Base-by-base conservation (phyloP, 30 jellyfish, hydroid and myxozoan genomes). In the Turritopsis rubra region DNA sequence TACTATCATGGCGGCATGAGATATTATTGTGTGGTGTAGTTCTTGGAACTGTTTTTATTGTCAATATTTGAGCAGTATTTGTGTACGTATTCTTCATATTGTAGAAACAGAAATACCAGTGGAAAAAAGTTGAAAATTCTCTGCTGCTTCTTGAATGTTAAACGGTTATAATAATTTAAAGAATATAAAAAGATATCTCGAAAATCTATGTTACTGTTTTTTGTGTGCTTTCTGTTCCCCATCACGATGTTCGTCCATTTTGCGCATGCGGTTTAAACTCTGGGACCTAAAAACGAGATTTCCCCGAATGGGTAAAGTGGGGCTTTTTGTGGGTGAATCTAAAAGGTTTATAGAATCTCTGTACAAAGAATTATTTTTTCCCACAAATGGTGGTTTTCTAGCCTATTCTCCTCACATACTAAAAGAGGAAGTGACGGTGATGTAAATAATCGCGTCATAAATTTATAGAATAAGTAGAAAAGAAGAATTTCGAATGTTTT, bases 41-140 rank as follows among this genome's bases (percentile, higher is more conserved):
- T 68, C 77, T 68, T 68, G 19, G 77, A 68, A 68, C 77, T n/a
- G 77, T 68, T 68, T 68, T 68, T 68, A 68, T 68, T 68, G 77
- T 68, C 31, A 27, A 68, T 68, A 68, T 68, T 68, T 27, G 16
- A 68, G 77, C 77, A 68, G 77, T 27, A 68, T 68, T 68, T 68
- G 77, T 68, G 77, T 68, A 68, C 77, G 28, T 68, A 68, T n/a
- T 68, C 28, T 68, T n/a, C n/a, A n/a, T 68, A 68, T 68, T 68
- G 77, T 68, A 68, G 77, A 68, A 68, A 68, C 28, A n/a, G 28
- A 68, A 41, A 41, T 41, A 41, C 60, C 60, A 41, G 13, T 41
- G 60, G 13, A 41, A 41, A 41, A 13, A 41, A 41, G 60, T 41
- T 13, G 60, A 41, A 13, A 13, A 41, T 41, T 41, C 60, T 41